These are phyloP conservation scores for Lerista edwardsae DNA, from an alignment of 2,797 vertebrate genomes.

Conservation along the genomic window DNA sequence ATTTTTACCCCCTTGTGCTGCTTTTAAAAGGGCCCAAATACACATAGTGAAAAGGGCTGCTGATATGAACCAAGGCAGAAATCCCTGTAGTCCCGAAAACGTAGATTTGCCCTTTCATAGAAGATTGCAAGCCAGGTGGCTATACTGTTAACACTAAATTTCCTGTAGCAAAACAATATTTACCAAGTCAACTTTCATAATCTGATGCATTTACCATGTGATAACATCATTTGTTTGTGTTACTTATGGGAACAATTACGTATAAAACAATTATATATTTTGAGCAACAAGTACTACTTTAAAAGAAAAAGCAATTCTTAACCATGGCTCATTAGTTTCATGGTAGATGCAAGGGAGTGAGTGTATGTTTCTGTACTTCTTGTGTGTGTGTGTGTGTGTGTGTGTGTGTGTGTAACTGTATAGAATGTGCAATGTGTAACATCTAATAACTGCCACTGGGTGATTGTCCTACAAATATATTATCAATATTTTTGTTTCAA, in stretches of 20 bases:
- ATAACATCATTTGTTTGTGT: constrained; percentile 67
- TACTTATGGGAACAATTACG: constrained; percentile 67
- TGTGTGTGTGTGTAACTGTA: constrained; percentile 35
- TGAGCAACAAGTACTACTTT: constrained; percentile 67
- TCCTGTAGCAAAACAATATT: constrained; percentile 77
- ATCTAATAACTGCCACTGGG: constrained; percentile 64
- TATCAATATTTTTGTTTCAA: constrained; percentile 82
- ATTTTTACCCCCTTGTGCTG: constrained; percentile 16
- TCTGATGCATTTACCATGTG: constrained; percentile 59
- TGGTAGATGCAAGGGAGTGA: constrained; percentile 52
- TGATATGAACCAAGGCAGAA: constrained; percentile 36
- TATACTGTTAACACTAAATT: constrained; percentile 72
- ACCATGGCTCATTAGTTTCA: constrained; percentile 39
- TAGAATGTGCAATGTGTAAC: constrained; percentile 64
- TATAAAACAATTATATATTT: constrained; percentile 67
- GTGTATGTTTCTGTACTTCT: constrained; percentile 54
- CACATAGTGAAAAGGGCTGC: constrained; percentile 12
- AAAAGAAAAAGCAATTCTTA: constrained; percentile 58
- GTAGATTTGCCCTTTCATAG: constrained; percentile 61
- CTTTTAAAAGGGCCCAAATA: constrained; percentile 21
- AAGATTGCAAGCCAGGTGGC: constrained; percentile 66
- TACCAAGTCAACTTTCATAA: constrained; percentile 72
- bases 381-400: constrained; percentile 55
- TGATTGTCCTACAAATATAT: constrained; percentile 66
- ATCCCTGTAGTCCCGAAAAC: constrained; percentile 49